These are phyloP conservation scores for Micromys minutus DNA, from an alignment of 2,113 vertebrate species.

Conservation along the genomic window DNA sequence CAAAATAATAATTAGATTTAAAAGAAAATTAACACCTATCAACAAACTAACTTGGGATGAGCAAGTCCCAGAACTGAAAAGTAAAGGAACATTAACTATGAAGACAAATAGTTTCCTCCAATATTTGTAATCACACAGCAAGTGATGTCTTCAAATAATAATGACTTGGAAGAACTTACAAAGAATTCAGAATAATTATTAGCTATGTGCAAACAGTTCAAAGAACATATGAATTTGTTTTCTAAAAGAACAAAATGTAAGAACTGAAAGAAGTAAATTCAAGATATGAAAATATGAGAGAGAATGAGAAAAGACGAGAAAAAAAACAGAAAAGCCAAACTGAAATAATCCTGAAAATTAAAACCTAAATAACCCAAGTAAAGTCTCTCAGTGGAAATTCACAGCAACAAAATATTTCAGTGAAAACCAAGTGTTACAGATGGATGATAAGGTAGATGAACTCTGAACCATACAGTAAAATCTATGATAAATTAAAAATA, in stretches of 20 bases:
- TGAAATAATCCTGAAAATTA: background rate
- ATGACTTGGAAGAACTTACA: background rate
- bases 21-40: background rate
- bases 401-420: background rate
- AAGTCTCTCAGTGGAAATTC: background rate
- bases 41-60: background rate
- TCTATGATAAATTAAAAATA: background rate
- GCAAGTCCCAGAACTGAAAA: background rate
- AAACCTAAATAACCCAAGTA: background rate
- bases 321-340: background rate
- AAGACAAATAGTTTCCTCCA: background rate
- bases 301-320: background rate
- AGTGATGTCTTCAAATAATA: background rate
- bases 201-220: background rate
- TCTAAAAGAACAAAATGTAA: background rate
- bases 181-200: background rate
- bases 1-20: background rate
- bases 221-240: background rate
- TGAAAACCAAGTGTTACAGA: background rate
- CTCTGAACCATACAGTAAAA: background rate
- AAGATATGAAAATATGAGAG: background rate
- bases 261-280: background rate
- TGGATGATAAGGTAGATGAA: background rate
- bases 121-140: background rate
- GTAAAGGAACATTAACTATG: background rate